These are phyloP conservation scores for Calephelis nemesis DNA, from an alignment of 1,140 invertebrate genomes.

Conservation along the genomic window DNA sequence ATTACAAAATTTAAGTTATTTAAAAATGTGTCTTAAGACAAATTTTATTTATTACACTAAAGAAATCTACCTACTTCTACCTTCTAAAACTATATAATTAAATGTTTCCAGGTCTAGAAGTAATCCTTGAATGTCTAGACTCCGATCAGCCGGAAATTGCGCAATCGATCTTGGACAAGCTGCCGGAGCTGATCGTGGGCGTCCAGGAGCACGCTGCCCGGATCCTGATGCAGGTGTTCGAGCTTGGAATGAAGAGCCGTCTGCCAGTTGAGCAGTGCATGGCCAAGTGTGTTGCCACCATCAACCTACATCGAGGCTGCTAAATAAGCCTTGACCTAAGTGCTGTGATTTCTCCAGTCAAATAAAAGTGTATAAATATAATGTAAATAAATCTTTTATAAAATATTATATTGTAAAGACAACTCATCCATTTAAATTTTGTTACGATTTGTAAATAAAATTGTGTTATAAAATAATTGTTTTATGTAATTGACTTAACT, in stretches of 20 bases:
- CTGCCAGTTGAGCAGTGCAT: conserved; percentile 89
- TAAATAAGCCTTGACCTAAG: conserved; percentile 45
- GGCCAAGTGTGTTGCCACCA: conserved; percentile 87
- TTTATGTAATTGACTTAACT: too few relatives aligned
- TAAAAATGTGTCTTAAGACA: too few relatives aligned
- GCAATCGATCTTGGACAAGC: conserved; percentile 87
- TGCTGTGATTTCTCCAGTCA: neutral
- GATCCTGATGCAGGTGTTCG: conserved; percentile 90
- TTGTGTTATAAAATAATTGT: too few relatives aligned
- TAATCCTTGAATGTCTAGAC: conserved; percentile 89
- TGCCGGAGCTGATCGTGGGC: conserved; percentile 90
- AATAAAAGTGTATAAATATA: too few relatives aligned
- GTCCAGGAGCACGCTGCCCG: conserved; percentile 91
- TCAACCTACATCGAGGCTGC: conserved; percentile 91
- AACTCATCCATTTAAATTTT: too few relatives aligned
- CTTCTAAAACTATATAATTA: neutral
- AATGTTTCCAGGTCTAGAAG: conserved; percentile 79
- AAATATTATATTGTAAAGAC: neutral
- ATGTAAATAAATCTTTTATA: conserved; percentile 7
- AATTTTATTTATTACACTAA: too few relatives aligned
- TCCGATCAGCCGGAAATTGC: conserved; percentile 88
- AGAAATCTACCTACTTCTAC: too few relatives aligned
- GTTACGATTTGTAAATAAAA: too few relatives aligned
- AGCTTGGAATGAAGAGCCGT: conserved; percentile 88
- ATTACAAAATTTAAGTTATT: too few relatives aligned